Conservation (phyloP, 2,797 vertebrate genomes). For the Hippopotamyrus pictus region DNA sequence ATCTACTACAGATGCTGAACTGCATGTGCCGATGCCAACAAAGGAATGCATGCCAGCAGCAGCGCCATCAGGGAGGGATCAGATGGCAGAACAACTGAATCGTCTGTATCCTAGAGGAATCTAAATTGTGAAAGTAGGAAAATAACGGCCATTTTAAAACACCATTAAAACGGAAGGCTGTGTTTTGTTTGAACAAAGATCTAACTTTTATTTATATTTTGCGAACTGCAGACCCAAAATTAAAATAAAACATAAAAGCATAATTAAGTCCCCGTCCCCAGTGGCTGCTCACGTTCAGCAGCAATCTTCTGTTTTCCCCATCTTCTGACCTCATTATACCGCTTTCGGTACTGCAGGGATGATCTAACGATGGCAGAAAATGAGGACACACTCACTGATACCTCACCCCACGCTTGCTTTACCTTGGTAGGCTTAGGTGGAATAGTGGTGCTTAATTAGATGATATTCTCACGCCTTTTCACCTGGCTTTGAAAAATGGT, state of each 20-base stretch:
- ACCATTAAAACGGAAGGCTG: too few relatives aligned
- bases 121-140: neutral
- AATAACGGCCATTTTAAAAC: neutral
- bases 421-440: neutral
- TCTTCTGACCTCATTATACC: neutral
- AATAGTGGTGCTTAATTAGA: neutral
- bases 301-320: neutral
- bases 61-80: too few relatives aligned
- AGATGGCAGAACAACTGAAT: too few relatives aligned
- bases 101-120: too few relatives aligned
- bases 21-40: too few relatives aligned
- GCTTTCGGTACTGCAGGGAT: neutral
- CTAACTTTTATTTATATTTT: neutral
- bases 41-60: too few relatives aligned
- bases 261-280: too few relatives aligned
- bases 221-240: neutral
- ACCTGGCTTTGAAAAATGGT: too few relatives aligned
- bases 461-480: neutral
- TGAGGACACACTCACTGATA: neutral
- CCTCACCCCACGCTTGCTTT: neutral
- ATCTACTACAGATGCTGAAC: too few relatives aligned
- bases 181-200: neutral
- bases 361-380: neutral
- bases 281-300: neutral
- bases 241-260: too few relatives aligned